A percentile compares a stretch with the other conserved stretches of the same genome.
Conservation (phyloP, 1,140 invertebrate species). For the Drosophila ogumai region DNA sequence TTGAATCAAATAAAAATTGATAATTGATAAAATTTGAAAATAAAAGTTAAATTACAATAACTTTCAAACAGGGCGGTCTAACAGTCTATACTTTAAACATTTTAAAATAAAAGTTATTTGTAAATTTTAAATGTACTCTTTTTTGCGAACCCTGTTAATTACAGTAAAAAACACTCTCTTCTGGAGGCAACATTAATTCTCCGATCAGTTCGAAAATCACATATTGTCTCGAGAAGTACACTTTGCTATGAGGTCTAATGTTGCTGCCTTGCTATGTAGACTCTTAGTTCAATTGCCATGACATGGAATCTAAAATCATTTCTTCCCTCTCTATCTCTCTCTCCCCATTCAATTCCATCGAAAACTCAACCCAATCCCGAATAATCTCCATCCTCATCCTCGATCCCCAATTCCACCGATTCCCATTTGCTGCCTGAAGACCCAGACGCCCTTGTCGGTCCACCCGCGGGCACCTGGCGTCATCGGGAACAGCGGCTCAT, state of each 20-base stretch:
- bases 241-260: background rate
- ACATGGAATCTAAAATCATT: constrained; percentile 18
- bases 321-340: constrained; percentile 1
- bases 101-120: too few species aligned
- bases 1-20: too few species aligned
- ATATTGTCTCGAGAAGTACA: background rate
- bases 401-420: background rate
- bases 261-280: background rate
- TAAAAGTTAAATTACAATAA: too few species aligned
- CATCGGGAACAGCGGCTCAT: background rate
- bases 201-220: background rate
- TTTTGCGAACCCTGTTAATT: too few species aligned
- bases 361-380: background rate
- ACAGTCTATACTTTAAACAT: too few species aligned
- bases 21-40: too few species aligned
- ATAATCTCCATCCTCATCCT: background rate
- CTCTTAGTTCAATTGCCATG: background rate
- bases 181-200: background rate
- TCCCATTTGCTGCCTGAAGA: constrained; percentile 7
- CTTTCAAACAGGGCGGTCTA: too few species aligned
- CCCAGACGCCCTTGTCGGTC: constrained; percentile 17
- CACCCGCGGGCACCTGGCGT: background rate
- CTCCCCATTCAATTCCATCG: background rate
- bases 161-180: background rate
- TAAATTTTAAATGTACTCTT: too few species aligned